Conservation (phyloP, 30 jellyfish, hydroid and myxozoan genomes). For the Cassiopea andromeda region DNA sequence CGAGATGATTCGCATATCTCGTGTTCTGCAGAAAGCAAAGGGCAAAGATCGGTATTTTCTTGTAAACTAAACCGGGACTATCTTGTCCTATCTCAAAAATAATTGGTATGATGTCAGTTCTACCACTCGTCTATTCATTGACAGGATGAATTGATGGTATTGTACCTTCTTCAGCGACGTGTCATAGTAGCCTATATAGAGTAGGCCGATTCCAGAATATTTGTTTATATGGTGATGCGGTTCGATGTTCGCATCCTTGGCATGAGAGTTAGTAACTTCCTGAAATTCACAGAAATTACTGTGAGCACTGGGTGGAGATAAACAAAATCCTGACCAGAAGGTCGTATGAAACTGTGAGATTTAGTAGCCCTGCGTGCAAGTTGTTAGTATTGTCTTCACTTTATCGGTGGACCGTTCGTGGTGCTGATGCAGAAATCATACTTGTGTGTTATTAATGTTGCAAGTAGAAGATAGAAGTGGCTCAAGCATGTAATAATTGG, state of each 20-base stretch:
- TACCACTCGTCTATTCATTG: background rate
- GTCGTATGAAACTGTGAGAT: conserved; percentile 62
- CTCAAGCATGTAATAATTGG: background rate
- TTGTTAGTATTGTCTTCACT: background rate
- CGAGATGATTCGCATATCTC: conserved; percentile 19
- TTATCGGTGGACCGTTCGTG: conserved; percentile 1
- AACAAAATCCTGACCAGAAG: conserved; percentile 53
- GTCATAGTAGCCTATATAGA: background rate
- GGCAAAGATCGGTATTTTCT: conserved; percentile 43
- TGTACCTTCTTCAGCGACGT: background rate
- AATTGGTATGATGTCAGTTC: background rate
- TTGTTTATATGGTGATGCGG: background rate
- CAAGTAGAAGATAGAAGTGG: background rate
- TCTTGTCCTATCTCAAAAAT: background rate
- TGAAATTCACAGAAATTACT: conserved; percentile 55
- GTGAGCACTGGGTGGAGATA: conserved; percentile 74
- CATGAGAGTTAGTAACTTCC: conserved; percentile 67
- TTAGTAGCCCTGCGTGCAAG: conserved; percentile 54
- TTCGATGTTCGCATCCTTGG: conserved; percentile 37
- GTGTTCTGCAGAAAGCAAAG: conserved; percentile 38
- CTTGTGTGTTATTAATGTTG: background rate
- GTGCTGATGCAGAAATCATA: background rate
- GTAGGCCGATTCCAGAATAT: conserved; percentile 4
- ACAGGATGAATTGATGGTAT: background rate
- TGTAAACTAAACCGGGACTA: background rate